Evolutionary conservation across 2,113 vertebrate species (phyloP), one percentile per base, ranked within the genome.

Genomic region (Paralichthys olivaceus): DNA sequence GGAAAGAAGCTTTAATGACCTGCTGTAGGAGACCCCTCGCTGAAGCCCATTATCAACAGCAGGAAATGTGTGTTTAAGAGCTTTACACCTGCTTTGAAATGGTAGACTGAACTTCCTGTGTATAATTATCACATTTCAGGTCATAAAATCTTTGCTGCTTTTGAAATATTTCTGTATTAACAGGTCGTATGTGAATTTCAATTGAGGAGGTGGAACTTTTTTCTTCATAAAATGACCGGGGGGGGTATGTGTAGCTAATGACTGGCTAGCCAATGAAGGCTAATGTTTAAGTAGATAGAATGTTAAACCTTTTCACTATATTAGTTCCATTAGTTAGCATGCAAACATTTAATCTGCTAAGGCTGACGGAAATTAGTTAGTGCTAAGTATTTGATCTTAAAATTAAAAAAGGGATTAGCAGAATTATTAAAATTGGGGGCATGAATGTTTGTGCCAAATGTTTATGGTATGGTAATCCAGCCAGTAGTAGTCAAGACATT

Each of bases 41-140:
- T 78, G 58, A 53, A 68, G 72, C 17, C 77, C 68, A 81, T 86
- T 86, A 86, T 79, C 73, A 75, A 22, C 65, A 51, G 49, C 63
- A 80, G 76, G 82, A 81, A 79, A 77, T 54, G 58, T 81, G 72
- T 58, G 77, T 82, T 84, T 71, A 5, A 5, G 56, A 37, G 25
- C 34, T 83, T 86, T 69, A 72, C 85, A 81, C 84, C 78, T 81
- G 64, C 29, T 69, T 74, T 15, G 67, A 55, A 83, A 78, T 3
- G 7, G 59, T 34, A 51, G 58, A 73, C 54, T 69, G 60, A 75
- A 84, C 72, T 87, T 90, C 85, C 85, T 85, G 80, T 58, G 12
- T 28, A 77, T 79, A 79, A 86, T 84, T 74, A 84, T 84, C 85
- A 67, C 77, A 69, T 87, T 85, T 81, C 54, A 77, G 22, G 64